Base-by-base conservation (phyloP, 2,888 invertebrate genomes). In the Molanna angustata region DNA sequence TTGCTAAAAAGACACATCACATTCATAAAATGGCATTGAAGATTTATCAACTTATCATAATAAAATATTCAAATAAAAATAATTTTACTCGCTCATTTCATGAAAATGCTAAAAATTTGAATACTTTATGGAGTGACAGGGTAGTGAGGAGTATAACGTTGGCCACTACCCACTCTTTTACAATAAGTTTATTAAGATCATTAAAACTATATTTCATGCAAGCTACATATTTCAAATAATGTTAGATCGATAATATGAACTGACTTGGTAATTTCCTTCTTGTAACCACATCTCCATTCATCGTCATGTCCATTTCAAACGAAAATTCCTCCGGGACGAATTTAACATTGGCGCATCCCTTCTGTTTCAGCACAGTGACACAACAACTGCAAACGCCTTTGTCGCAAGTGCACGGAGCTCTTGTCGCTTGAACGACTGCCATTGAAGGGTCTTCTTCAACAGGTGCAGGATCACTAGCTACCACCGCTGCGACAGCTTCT, bases 291-390 rank as follows among this genome's bases (percentile, higher is more conserved):
- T 81, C 80, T 60, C 86, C 83, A 63, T 91, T 91, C 63, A 90
- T 79, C 47, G 78, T 76, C 67, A 90, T 72, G 61, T 79, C 82
- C 18, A 89, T 78, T 55, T 87, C 87, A 65, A 91, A 86, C 20
- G 88, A 83, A 66, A 91, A 91, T 60, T 91, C 90, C 62, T 90
- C 90, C 0, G 90, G 88, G 16, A 86, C 78, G 65, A 90, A 91
- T 9, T 83, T 81, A 18, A 91, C 75, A 64, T 90, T 89, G 35
- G 88, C 82, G 67, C 91, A 91, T 16, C 86, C 84, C 65, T 85
- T 87, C 73, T 87, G 86, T 58, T 79, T 80, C 42, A 86, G 69
- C 49, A 83, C 73, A 13, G 83, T 82, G 1, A 85, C 84, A 62
- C 87, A 88, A 62, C 88, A 87, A 7, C 81, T 80, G 64, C 87